Percentiles rank a stretch among this genome's conserved stretches.
Conservation (phyloP, 2,888 invertebrate genomes). For the Polydrusus pterygomalis region DNA sequence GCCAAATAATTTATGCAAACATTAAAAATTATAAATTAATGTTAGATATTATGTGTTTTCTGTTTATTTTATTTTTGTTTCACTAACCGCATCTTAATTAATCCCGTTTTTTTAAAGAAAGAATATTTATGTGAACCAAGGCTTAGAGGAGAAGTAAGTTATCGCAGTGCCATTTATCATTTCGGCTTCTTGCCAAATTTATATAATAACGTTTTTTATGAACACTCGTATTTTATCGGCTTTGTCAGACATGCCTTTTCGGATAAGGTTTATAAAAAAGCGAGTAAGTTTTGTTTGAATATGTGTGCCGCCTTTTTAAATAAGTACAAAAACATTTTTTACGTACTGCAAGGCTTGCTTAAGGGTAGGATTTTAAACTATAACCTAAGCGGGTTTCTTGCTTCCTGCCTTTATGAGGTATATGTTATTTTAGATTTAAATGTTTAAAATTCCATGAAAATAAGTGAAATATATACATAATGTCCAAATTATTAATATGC, state of each 20-base stretch:
- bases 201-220: constrained; percentile 44
- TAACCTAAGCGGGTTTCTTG: too few relatives aligned
- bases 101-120: background rate
- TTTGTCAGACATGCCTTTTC: constrained; percentile 34
- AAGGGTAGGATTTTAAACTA: too few relatives aligned
- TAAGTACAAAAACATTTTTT: background rate
- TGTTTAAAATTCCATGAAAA: too few relatives aligned
- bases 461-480: too few relatives aligned
- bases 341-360: background rate
- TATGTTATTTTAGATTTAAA: too few relatives aligned
- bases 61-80: too few relatives aligned
- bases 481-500: too few relatives aligned
- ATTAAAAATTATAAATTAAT: too few relatives aligned
- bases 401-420: too few relatives aligned
- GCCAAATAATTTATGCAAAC: too few relatives aligned
- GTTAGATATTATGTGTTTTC: too few relatives aligned
- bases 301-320: constrained; percentile 12
- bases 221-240: constrained; percentile 36
- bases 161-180: constrained; percentile 36
- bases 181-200: constrained; percentile 34
- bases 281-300: constrained; percentile 28
- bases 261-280: constrained; percentile 40
- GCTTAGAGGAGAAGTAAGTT: constrained; percentile 40
- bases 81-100: too few relatives aligned
- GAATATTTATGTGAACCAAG: constrained; percentile 40